These are phyloP conservation scores for Etheostoma perlongum DNA, from an alignment of 2,797 vertebrate species.

Conservation along the genomic window DNA sequence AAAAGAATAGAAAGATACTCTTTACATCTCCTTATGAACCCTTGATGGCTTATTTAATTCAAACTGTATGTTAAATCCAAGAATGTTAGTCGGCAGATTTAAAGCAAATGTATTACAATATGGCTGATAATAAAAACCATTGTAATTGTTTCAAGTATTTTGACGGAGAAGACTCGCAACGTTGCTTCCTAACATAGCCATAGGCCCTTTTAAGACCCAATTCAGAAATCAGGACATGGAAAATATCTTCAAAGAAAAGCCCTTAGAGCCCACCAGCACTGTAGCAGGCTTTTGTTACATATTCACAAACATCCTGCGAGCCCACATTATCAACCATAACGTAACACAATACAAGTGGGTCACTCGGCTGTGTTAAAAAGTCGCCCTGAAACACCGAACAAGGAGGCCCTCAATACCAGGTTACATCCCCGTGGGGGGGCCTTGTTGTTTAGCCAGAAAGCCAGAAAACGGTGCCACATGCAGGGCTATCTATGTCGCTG, in stretches of 20 bases:
- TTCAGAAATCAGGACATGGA: slow-evolving; percentile 62
- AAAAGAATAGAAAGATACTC: not conserved
- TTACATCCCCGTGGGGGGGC: slow-evolving; percentile 32
- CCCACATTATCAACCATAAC: slow-evolving; percentile 60
- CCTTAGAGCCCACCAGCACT: slow-evolving; percentile 44
- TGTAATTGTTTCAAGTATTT: slow-evolving; percentile 33
- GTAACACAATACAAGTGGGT: slow-evolving; percentile 74
- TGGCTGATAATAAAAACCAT: not conserved
- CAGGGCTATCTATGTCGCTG: slow-evolving; percentile 12
- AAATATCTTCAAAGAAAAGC: slow-evolving; percentile 68
- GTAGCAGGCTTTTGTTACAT: slow-evolving; percentile 66
- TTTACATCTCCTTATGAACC: not conserved
- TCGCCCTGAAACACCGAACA: slow-evolving; percentile 77
- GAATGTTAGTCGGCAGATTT: not conserved
- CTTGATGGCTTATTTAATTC: not conserved
- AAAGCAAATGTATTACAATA: not conserved
- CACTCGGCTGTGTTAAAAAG: slow-evolving; percentile 80
- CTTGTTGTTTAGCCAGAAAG: slow-evolving; percentile 34
- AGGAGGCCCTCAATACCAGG: slow-evolving; percentile 47
- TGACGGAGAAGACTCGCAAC: not conserved
- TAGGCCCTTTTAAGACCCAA: slow-evolving; percentile 46
- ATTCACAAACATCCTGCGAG: slow-evolving; percentile 69
- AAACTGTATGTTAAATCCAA: not conserved
- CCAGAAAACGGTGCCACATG: slow-evolving; percentile 4
- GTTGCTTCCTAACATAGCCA: slow-evolving; percentile 33